These are phyloP conservation scores for Nebria salina DNA, from an alignment of 2,888 invertebrate genomes.

Conservation along the genomic window DNA sequence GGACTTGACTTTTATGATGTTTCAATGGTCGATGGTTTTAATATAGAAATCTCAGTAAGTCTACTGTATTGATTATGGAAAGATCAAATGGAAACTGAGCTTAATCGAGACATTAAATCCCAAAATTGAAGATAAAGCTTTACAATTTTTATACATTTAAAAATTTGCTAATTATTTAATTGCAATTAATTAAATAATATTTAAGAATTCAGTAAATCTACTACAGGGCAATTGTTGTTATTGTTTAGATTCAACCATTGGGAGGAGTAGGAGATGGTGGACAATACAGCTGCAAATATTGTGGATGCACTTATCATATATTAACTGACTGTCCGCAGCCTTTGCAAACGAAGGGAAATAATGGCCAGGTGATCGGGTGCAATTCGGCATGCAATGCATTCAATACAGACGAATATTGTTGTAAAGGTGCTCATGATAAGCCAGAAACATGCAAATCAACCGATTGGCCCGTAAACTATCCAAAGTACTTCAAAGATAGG, in stretches of 20 bases:
- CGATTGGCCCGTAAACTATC: constrained; percentile 55
- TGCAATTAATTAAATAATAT: too few relatives aligned
- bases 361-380: constrained; percentile 51
- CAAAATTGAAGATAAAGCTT: too few relatives aligned
- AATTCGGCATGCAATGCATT: constrained; percentile 55
- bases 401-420: constrained; percentile 59
- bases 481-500: constrained; percentile 59
- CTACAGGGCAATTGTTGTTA: background rate
- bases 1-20: constrained; percentile 63
- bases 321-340: constrained; percentile 49
- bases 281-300: constrained; percentile 53
- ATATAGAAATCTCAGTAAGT: constrained; percentile 56
- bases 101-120: background rate
- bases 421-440: constrained; percentile 56
- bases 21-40: constrained; percentile 64
- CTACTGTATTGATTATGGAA: background rate
- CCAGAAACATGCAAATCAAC: constrained; percentile 57
- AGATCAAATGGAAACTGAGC: background rate
- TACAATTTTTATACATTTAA: background rate
- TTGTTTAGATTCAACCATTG: constrained; percentile 47
- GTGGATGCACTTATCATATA: constrained; percentile 50
- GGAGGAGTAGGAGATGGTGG: constrained; percentile 49
- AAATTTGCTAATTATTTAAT: background rate
- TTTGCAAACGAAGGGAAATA: constrained; percentile 49
- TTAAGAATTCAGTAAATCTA: too few relatives aligned